Evolutionary conservation across 2,888 invertebrate species (phyloP).

Genomic region (Cheiracanthium punctorium): DNA sequence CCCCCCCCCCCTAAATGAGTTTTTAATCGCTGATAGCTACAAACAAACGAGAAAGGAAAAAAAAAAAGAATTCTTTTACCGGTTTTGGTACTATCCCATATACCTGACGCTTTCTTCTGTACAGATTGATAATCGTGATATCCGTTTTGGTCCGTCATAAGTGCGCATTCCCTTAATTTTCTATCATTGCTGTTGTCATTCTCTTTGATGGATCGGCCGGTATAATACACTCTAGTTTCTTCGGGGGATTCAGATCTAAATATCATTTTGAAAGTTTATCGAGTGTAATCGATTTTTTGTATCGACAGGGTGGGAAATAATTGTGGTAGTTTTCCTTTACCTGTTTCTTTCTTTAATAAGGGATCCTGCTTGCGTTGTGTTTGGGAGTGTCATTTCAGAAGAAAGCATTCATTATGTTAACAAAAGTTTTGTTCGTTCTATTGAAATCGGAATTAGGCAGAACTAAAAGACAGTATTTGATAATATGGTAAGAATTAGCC

Average conservation of each 20-base stretch:
- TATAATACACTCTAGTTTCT: conserved; percentile 10
- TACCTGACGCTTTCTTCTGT: not conserved
- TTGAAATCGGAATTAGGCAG: too few relatives aligned
- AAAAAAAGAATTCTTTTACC: too few relatives aligned
- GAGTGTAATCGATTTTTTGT: not conserved
- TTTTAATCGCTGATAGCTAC: conserved; percentile 40
- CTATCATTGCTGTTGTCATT: conserved; percentile 59
- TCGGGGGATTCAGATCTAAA: not conserved
- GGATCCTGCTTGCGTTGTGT: too few relatives aligned
- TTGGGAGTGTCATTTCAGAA: too few relatives aligned
- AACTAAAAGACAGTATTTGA: too few relatives aligned
- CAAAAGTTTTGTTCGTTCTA: too few relatives aligned
- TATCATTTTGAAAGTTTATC: not conserved
- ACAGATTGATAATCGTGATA: not conserved
- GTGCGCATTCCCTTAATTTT: conserved; percentile 20
- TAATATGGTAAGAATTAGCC: too few relatives aligned
- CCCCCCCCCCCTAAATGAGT: conserved; percentile 39
- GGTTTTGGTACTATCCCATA: too few relatives aligned
- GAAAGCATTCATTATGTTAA: too few relatives aligned
- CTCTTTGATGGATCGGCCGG: conserved; percentile 44
- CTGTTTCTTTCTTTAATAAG: too few relatives aligned
- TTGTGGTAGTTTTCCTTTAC: too few relatives aligned
- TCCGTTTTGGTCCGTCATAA: not conserved
- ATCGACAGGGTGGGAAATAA: not conserved
- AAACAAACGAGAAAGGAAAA: not conserved